Base-by-base conservation (phyloP, 2,113 vertebrate genomes). In the Phodopus roborovskii region DNA sequence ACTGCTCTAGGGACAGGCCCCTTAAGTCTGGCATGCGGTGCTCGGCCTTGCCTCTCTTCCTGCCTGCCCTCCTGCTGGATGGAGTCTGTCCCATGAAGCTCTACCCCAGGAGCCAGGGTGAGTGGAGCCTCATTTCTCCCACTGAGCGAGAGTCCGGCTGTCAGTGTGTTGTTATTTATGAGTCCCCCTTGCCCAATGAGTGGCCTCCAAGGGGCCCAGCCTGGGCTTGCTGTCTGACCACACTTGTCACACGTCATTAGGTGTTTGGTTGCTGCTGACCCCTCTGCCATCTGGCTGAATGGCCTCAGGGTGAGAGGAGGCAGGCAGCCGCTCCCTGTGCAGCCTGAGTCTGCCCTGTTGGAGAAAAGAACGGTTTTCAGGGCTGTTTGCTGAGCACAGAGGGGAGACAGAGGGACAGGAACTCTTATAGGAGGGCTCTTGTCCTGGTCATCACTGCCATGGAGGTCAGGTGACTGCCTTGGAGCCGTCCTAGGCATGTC, bases 161-260 rank as follows among this genome's bases (percentile, higher is more conserved):
- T 96, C 15, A 98, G 94, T 68, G 58, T 90, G 96, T 82, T 95
- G 95, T 97, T 98, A 98, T 98, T 97, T 98, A 97, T 98, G 97
- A 97, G 95, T 96, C 97, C 89, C 97, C 68, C 91, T 87, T 95
- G 94, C 95, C 97, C 97, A 97, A 97, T 98, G 97, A 96, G 97
- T 96, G 97, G 97, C 97, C 96, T 97, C 62, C 2, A 58, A 91
- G 96, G 95, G 94, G 96, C 95, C 96, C 97, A 94, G 96, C 74
- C 93, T 95, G 95, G 92, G 97, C 48, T 94, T 91, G 94, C 95
- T 96, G 95, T 94, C 95, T 97, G 96, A 94, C 94, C 94, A 95
- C 86, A 97, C 97, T 89, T 94, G 26, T 97, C 84, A 93, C 73
- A 93, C 95, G 77, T 88, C 96, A 97, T 97, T 97, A 97, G 94